Evolutionary conservation across 1,140 invertebrate genomes (phyloP).

Genomic region (Drosophila guanche): DNA sequence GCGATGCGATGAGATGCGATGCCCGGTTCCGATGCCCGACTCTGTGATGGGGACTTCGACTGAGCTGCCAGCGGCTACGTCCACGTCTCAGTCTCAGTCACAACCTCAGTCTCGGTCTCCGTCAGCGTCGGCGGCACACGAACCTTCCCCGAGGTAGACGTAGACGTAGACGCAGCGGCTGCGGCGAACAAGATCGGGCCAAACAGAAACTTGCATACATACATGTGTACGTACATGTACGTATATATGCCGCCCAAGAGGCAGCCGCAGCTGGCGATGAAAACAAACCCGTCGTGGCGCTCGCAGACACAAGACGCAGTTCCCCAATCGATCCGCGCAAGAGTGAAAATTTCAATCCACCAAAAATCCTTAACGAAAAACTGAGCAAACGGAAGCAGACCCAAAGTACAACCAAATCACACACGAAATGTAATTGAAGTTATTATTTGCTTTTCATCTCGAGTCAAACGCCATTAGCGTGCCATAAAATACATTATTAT

Average conservation of each 20-base stretch:
- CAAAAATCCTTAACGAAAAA: slow-evolving; percentile 4
- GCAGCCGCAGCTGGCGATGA: slow-evolving; percentile 68
- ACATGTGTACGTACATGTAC: no score
- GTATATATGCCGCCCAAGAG: slow-evolving; percentile 62
- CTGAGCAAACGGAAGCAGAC: slow-evolving; percentile 29
- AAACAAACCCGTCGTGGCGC: slow-evolving; percentile 79
- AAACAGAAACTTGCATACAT: slow-evolving; percentile 39
- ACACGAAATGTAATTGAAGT: slow-evolving; percentile 35
- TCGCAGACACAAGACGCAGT: slow-evolving; percentile 77
- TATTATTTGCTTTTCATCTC: slow-evolving; percentile 28
- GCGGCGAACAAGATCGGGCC: slow-evolving; percentile 71
- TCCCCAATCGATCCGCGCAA: slow-evolving; percentile 53
- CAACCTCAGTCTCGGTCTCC: background rate
- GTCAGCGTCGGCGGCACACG: slow-evolving; percentile 28
- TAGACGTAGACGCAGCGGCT: slow-evolving; percentile 32
- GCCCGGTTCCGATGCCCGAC: slow-evolving; percentile 11
- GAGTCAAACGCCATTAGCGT: slow-evolving; percentile 14
- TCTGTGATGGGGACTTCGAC: slow-evolving; percentile 3
- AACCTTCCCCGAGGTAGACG: slow-evolving; percentile 50
- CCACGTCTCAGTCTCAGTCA: slow-evolving; percentile 1
- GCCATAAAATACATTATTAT: slow-evolving; percentile 16
- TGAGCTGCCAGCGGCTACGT: slow-evolving; percentile 16
- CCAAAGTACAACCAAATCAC: background rate
- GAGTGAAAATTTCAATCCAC: slow-evolving; percentile 43
- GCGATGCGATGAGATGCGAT: slow-evolving; percentile 38